Evolutionary conservation across 2,888 invertebrate genomes (phyloP).

Genomic region (Drosophila atripex): DNA sequence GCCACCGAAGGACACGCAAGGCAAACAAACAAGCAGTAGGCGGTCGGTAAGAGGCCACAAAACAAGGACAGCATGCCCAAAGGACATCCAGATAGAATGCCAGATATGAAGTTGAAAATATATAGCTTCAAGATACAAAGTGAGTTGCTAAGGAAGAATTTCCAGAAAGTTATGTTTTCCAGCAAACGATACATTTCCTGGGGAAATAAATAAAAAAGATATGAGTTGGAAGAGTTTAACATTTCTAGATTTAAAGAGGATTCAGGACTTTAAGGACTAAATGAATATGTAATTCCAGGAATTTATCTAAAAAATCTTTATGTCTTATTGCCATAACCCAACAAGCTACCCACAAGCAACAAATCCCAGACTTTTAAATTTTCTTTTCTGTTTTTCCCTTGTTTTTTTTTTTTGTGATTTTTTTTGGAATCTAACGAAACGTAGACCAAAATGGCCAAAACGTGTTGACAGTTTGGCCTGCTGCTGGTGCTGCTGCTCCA

Average conservation of each 20-base stretch:
- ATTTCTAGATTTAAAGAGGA: not conserved
- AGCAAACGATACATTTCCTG: not conserved
- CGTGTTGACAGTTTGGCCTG: constrained; percentile 58
- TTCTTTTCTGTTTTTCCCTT: constrained; percentile 14
- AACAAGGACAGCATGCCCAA: constrained; percentile 24
- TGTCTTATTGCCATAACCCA: constrained; percentile 9
- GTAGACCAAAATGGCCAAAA: constrained; percentile 54
- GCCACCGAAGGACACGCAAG: constrained; percentile 43
- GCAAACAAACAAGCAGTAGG: constrained; percentile 37
- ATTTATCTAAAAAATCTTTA: not conserved
- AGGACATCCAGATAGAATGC: not conserved
- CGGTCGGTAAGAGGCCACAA: constrained; percentile 18
- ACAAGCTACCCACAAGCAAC: not conserved
- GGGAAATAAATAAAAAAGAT: not conserved
- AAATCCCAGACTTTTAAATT: constrained; percentile 29
- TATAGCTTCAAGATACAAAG: constrained; percentile 8
- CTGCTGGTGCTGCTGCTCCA: constrained; percentile 10
- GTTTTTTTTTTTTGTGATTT: not conserved
- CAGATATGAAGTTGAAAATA: constrained; percentile 25
- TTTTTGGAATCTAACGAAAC: constrained; percentile 31
- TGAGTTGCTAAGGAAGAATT: not conserved
- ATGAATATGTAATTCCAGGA: too few relatives aligned
- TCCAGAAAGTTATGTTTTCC: not conserved
- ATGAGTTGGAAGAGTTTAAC: not conserved
- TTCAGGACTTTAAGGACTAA: not conserved